phyloP scores from a whole-genome alignment of 2,113 vertebrate genomes.

The Tyto alba region DNA sequence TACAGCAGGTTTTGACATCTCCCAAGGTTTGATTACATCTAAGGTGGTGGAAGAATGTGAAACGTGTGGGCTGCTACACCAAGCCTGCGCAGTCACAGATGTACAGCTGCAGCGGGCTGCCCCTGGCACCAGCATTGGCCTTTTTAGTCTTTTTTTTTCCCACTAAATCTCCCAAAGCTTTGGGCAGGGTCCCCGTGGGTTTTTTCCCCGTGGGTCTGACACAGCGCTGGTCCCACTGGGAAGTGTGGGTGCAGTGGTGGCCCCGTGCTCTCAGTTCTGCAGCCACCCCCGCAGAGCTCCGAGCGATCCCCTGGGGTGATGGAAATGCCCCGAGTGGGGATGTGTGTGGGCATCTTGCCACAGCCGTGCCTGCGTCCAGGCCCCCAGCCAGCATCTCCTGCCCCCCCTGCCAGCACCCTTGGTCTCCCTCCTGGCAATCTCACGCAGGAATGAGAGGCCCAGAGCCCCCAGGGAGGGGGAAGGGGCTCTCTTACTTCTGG shows the following conservation, averaged over 20 bases:
- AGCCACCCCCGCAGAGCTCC: no score
- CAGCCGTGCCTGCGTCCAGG: fast-evolving
- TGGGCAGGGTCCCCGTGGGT: fast-evolving
- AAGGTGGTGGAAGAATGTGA: not conserved
- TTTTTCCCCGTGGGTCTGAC: not conserved
- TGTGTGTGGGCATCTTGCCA: fast-evolving
- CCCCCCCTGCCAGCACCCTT: not conserved
- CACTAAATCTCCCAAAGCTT: fast-evolving
- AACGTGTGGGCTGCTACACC: not conserved
- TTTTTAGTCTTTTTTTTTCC: not conserved
- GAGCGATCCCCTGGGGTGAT: not conserved
- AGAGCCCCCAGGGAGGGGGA: fast-evolving
- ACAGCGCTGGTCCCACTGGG: fast-evolving
- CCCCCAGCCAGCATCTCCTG: no score
- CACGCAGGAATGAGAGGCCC: not conserved
- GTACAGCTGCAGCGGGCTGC: fast-evolving
- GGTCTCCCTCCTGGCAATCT: not conserved
- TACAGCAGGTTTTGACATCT: not conserved
- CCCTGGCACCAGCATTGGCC: fast-evolving
- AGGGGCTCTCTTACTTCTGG: not conserved
- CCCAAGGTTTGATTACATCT: not conserved
- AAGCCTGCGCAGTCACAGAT: fast-evolving
- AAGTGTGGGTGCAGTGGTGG: fast-evolving
- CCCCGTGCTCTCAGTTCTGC: fast-evolving
- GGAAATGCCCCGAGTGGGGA: not conserved